Evolutionary conservation across 2,888 invertebrate genomes (phyloP).

Genomic region (Acanthoscelides obtectus): DNA sequence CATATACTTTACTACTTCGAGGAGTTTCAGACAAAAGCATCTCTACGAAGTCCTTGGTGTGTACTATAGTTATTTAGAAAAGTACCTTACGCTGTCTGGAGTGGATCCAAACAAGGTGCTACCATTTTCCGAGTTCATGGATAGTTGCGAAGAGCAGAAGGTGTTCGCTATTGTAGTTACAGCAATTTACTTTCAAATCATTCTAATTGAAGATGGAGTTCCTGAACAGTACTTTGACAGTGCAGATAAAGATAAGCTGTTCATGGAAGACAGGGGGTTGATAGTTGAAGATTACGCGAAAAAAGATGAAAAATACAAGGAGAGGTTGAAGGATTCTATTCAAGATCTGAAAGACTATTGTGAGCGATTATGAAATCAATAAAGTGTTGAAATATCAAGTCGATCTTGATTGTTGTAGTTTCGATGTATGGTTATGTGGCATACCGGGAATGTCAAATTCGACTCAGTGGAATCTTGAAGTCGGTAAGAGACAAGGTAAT

Average conservation of each 20-base stretch:
- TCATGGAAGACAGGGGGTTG: conserved; percentile 33
- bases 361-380: conserved; percentile 19
- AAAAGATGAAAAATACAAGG: conserved; percentile 28
- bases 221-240: conserved; percentile 28
- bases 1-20: conserved; percentile 35
- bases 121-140: conserved; percentile 33
- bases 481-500: too few species aligned
- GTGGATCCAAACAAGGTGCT: conserved; percentile 30
- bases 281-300: conserved; percentile 30
- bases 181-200: conserved; percentile 36
- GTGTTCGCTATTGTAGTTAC: conserved; percentile 34
- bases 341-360: conserved; percentile 34
- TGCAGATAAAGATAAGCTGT: conserved; percentile 26
- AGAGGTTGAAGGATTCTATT: conserved; percentile 28
- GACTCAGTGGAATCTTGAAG: too few species aligned
- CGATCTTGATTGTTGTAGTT: too few species aligned
- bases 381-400: too few species aligned
- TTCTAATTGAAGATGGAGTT: conserved; percentile 28
- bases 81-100: conserved; percentile 27
- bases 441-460: too few species aligned
- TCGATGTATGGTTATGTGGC: too few species aligned
- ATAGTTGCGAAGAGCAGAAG: conserved; percentile 39
- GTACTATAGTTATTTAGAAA: conserved; percentile 39
- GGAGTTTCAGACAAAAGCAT: conserved; percentile 30
- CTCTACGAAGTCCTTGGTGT: conserved; percentile 35